These are phyloP conservation scores for Diarsia rubi DNA, from an alignment of 2,888 invertebrate species.

Conservation along the genomic window DNA sequence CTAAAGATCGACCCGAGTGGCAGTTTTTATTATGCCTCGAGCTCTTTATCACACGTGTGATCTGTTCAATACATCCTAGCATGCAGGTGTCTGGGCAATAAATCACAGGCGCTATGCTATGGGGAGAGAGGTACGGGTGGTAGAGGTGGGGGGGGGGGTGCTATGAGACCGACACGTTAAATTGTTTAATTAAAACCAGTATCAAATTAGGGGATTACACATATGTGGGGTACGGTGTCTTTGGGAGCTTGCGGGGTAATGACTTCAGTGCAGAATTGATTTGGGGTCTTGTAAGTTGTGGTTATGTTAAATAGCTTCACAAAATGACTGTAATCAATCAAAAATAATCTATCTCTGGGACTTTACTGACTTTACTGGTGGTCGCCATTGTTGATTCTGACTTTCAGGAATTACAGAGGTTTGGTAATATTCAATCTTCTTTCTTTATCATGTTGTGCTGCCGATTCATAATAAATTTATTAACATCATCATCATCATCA, in stretches of 20 bases:
- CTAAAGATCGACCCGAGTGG: too few relatives aligned
- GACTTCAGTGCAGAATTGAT: constrained; percentile 48
- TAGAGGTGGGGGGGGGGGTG: constrained; percentile 12
- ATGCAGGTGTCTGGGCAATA: constrained; percentile 74
- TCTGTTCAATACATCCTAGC: constrained; percentile 72
- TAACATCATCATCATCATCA: too few relatives aligned
- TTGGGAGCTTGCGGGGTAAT: constrained; percentile 52
- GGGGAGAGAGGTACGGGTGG: constrained; percentile 24
- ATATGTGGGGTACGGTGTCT: constrained; percentile 57
- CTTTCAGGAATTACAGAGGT: too few relatives aligned
- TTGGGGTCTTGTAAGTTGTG: constrained; percentile 4
- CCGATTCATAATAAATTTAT: too few relatives aligned
- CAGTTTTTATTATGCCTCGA: too few relatives aligned
- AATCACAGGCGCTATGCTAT: constrained; percentile 69
- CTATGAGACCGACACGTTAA: constrained; percentile 61
- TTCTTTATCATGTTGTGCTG: too few relatives aligned
- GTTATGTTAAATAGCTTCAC: background rate
- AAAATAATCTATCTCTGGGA: background rate
- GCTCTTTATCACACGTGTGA: constrained; percentile 65
- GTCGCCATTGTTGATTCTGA: too few relatives aligned
- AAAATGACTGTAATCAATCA: background rate
- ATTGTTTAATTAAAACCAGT: constrained; percentile 75
- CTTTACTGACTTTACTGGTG: too few relatives aligned
- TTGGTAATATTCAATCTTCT: too few relatives aligned
- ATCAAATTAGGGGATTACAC: constrained; percentile 67